These are phyloP conservation scores for Petrocephalus zakoni DNA, from an alignment of 2,113 vertebrate genomes.

Conservation along the genomic window DNA sequence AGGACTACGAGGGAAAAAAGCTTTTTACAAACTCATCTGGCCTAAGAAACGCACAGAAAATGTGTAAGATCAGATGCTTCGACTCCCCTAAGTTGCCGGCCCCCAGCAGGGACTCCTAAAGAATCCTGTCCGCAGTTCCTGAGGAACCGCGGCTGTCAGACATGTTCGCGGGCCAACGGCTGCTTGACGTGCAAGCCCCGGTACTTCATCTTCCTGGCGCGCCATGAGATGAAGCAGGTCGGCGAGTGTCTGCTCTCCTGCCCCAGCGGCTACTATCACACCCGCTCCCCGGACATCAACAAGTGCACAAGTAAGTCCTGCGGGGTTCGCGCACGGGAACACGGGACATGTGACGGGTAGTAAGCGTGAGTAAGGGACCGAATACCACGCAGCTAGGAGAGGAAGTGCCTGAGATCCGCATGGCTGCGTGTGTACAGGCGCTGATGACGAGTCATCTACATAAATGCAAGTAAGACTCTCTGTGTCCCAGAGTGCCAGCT, in stretches of 20 bases:
- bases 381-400: not conserved
- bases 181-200: slow-evolving; percentile 94
- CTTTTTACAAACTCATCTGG: not conserved
- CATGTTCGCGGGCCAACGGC: slow-evolving; percentile 94
- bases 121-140: not conserved
- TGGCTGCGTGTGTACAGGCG: not conserved
- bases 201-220: slow-evolving; percentile 94
- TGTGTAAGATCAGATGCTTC: not conserved
- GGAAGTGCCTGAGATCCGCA: not conserved
- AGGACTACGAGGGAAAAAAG: not conserved
- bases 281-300: slow-evolving; percentile 89
- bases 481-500: slow-evolving; percentile 88
- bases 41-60: not conserved
- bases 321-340: not conserved
- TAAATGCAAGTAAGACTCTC: slow-evolving; percentile 19
- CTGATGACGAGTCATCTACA: not conserved
- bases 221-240: slow-evolving; percentile 93
- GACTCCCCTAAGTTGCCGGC: not conserved
- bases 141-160: slow-evolving; percentile 80
- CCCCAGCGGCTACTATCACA: slow-evolving; percentile 89
- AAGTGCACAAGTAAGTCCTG: slow-evolving; percentile 88
- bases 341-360: too few relatives aligned
- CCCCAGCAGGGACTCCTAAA: not conserved
- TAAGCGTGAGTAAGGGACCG: too few relatives aligned
- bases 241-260: slow-evolving; percentile 93